Evolutionary conservation across 1,140 invertebrate genomes (phyloP).

Genomic region (Elysia chlorotica): DNA sequence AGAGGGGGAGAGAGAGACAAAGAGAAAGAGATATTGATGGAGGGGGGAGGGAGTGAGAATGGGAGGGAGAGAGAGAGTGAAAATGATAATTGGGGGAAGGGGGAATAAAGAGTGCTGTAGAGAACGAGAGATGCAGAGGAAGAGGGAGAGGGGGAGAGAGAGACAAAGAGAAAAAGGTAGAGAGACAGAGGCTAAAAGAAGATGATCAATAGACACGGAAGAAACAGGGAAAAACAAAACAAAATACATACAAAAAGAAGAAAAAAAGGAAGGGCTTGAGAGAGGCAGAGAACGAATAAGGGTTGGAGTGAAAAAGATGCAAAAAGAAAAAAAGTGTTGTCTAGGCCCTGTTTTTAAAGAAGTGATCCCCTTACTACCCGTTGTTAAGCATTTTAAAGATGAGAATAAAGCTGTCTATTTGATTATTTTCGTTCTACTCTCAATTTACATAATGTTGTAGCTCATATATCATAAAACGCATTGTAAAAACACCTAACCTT

Average conservation of each 20-base stretch:
- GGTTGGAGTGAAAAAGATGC: not conserved
- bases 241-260: slow-evolving; percentile 3
- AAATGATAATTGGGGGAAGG: slow-evolving; percentile 28
- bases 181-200: slow-evolving; percentile 18
- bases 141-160: not conserved
- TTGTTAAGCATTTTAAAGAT: no score
- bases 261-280: slow-evolving; percentile 11
- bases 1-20: not conserved
- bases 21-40: no score
- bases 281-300: slow-evolving; percentile 2
- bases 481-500: no score
- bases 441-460: no score
- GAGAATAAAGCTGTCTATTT: no score
- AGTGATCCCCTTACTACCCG: no score
- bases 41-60: no score
- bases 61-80: slow-evolving; percentile 29
- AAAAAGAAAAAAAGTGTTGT: slow-evolving; percentile 18
- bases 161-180: slow-evolving; percentile 11
- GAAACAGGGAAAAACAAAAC: not conserved
- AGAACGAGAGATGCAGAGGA: not conserved
- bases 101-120: slow-evolving; percentile 17
- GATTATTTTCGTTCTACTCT: no score
- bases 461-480: no score
- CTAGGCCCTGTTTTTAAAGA: no score
- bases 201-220: slow-evolving; percentile 2